Base-by-base conservation (phyloP, 2,888 invertebrate genomes). In the Archaeoteleia sp. region DNA sequence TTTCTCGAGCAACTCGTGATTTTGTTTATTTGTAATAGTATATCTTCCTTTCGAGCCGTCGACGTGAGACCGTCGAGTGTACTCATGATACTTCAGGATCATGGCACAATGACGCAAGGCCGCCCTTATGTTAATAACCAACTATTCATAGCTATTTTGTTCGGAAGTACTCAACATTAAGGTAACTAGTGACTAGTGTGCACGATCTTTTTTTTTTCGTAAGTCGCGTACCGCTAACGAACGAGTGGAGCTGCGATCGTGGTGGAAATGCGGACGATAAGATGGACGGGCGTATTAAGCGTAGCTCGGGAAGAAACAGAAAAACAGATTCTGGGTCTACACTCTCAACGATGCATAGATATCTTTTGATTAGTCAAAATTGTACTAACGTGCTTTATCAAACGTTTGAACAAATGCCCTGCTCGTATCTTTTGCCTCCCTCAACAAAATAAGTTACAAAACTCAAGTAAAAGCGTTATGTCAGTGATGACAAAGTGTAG, bases 211-310 rank as follows among this genome's bases (percentile, higher is more conserved):
- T 58, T 58, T 45, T 13, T 46, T 62, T 42, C 49, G 53, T 69
- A 70, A 70, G 70, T 70, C 66, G 62, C 66, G 54, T 70, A 66
- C 70, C 70, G 70, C 70, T 70, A 70, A 70, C 57, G 70, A 70
- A 70, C 70, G 66, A 62, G 70, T 70, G 66, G 70, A 70, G 66
- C 68, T 66, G 66, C 66, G 70, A 66, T 66, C 70, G 70, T 70
- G 70, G 55, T 70, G 66, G 70, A 70, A 66, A 70, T 70, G 65
- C 66, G 62, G 70, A 66, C 70, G 70, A 70, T 70, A 66, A 66
- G 62, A 58, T 58, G 65, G 70, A 70, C 62, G 66, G 70, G 70
- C 58, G 66, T 66, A 70, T 70, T 70, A 70, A 70, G 70, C 70
- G 70, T 70, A 70, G 70, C 66, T 70, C 66, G 66, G 70, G 70